Evolutionary conservation across 2,113 vertebrate genomes (phyloP), one percentile per base, ranked within the genome.

Genomic region (Upupa epops): DNA sequence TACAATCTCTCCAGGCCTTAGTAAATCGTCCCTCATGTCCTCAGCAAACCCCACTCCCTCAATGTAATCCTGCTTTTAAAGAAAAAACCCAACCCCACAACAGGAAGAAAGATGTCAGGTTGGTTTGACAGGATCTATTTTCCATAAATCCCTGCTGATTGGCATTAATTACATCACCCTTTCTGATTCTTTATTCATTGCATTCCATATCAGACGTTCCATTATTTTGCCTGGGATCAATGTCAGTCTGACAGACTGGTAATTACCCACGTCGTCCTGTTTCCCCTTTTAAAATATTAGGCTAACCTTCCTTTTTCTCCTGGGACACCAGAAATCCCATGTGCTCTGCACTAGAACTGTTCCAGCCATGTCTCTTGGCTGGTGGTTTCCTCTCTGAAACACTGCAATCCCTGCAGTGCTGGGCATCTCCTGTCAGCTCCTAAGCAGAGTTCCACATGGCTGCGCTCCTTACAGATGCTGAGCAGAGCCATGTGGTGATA

Each of bases 101-200:
- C 25, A 71, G 26, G 82, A 91, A 75, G 89, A 86, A 92, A 92
- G 88, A 73, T 25, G 5, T 89, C 88, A 88, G 17, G 61, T 69
- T 72, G 63, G 75, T 79, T 92, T 88, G 93, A 89, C 92, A 93
- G 94, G 92, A 89, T 92, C 85, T 92, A 29, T 91, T 94, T 91
- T 95, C 90, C 90, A 91, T 85, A 88, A 92, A 89, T 89, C 90
- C 88, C 71, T 45, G 75, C 75, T 95, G 94, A 92, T 91, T 95
- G 85, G 92, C 90, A 45, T 91, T 96, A 91, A 96, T 95, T 96
- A 91, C 64, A 89, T 89, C 88, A 93, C 71, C 75, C 90, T 76
- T 87, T 89, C 52, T 93, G 79, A 40, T 91, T 88, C 90, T 91
- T 72, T 75, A 92, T 87, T 94, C 93, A 92, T 49, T 61, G 88